These are phyloP conservation scores for Augochlora pura DNA, from an alignment of 1,140 invertebrate genomes.

Conservation along the genomic window DNA sequence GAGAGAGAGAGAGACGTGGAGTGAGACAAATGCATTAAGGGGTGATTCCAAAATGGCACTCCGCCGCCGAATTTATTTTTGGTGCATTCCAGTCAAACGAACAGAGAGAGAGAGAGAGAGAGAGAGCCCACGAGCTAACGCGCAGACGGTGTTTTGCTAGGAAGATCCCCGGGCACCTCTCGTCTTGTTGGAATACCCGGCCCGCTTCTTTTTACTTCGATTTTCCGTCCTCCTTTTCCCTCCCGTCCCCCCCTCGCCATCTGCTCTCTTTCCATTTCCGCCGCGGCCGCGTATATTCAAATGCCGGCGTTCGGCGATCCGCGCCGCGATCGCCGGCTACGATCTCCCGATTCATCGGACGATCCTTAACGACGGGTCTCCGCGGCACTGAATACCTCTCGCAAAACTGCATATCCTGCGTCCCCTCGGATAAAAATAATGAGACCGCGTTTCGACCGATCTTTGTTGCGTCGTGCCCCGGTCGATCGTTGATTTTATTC, in stretches of 20 bases:
- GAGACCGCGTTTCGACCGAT: too few species aligned
- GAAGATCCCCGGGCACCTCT: constrained; percentile 35
- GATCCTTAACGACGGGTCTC: not conserved
- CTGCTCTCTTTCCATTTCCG: constrained; percentile 44
- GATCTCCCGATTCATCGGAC: too few species aligned
- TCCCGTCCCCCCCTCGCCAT: not conserved
- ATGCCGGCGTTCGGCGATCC: not conserved
- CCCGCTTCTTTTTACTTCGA: constrained; percentile 8
- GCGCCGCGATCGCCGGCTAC: too few species aligned
- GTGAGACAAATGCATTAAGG: constrained; percentile 38
- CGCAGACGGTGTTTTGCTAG: constrained; percentile 56
- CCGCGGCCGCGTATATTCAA: not conserved
- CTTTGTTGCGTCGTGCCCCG: too few species aligned
- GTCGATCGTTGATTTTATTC: too few species aligned
- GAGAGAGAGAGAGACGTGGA: not conserved
- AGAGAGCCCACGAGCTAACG: constrained; percentile 16
- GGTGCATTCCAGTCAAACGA: constrained; percentile 69
- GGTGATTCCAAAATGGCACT: constrained; percentile 44
- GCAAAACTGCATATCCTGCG: too few species aligned
- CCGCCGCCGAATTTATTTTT: constrained; percentile 68
- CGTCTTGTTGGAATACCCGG: constrained; percentile 52
- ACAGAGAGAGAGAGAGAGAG: constrained; percentile 20
- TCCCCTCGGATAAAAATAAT: too few species aligned
- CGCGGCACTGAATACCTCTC: too few species aligned
- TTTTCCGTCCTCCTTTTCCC: constrained; percentile 23